Evolutionary conservation across 2,113 vertebrate species (phyloP), one percentile per base, ranked within the genome.

Genomic region (Cyprinodon variegatus): DNA sequence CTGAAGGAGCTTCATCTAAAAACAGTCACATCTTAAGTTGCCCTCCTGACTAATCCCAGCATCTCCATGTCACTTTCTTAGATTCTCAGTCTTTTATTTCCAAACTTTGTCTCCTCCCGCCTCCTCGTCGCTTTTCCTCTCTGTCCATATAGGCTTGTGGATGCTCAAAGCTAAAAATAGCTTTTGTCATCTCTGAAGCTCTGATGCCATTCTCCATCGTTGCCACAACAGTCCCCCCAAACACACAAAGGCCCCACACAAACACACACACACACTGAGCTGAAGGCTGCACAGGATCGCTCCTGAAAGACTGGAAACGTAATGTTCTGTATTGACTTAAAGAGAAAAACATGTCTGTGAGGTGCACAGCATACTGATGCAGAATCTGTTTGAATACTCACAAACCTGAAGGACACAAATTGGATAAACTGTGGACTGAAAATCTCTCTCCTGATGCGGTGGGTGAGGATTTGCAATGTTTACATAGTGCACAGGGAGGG

Each of bases 121-220:
- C 72, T 78, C 65, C 64, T 71, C 70, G 29, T 77, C 75, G 78
- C 70, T 36, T 68, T 53, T 78, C 70, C 61, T 60, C 61, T 65
- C 48, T 10, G 73, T 20, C 83, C 74, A 77, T 79, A 81, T 70
- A 70, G 79, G 78, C 74, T 85, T 68, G 73, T 79, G 81, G 77
- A 86, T 84, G 79, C 70, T 40, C 45, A 11, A 11, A 69, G 77
- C 87, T 89, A 91, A 90, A 90, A 90, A 93, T 93, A 93, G 83
- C 68, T 69, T 76, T 80, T 84, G 85, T 89, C 86, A 72, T 88
- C 72, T 90, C 80, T 67, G 73, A 78, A 70, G 75, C 84, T 71
- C 78, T 67, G 29, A 53, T 86, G 76, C 69, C 73, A 66, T 72
- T 45, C 86, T 81, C 79, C 70, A 59, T 87, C 11, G 72, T 66